Percentiles rank a stretch among this genome's conserved stretches.
phyloP scores from a whole-genome alignment of 2,113 vertebrate species.

The Hypanus sabinus region DNA sequence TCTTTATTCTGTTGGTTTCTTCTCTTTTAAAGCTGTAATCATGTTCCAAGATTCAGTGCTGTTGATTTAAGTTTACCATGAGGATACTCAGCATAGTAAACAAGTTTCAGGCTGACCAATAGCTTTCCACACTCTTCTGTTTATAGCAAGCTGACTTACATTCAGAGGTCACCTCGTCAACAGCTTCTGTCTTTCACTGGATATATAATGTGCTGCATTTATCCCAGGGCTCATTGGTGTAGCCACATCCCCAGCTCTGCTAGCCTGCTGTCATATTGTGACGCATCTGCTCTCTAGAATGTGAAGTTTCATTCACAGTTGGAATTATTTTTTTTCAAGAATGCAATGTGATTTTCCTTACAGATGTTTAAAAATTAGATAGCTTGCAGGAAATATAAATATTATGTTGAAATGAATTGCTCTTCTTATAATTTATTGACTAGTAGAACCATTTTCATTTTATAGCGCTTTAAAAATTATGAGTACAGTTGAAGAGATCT shows the following conservation, averaged over 20 bases:
- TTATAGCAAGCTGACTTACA: conserved; percentile 66
- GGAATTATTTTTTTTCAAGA: conserved; percentile 37
- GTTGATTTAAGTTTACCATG: conserved; percentile 58
- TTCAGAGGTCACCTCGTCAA: conserved; percentile 62
- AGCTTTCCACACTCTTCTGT: conserved; percentile 65
- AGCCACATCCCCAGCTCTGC: conserved; percentile 51
- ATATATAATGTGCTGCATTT: conserved; percentile 56
- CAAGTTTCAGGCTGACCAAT: conserved; percentile 57
- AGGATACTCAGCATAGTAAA: conserved; percentile 56
- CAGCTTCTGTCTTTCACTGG: conserved; percentile 58
- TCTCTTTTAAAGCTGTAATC: conserved; percentile 47
- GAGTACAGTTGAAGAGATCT: neutral
- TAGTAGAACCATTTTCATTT: neutral
- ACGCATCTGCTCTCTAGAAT: conserved; percentile 54
- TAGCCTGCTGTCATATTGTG: conserved; percentile 52
- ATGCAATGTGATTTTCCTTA: neutral
- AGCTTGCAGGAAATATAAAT: neutral
- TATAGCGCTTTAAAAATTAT: neutral
- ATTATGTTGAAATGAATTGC: neutral
- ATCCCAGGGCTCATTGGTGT: conserved; percentile 55
- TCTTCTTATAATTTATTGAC: neutral
- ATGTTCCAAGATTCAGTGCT: conserved; percentile 40
- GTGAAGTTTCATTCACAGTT: conserved; percentile 37
- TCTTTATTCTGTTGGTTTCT: conserved; percentile 48
- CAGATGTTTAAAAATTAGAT: neutral